phyloP scores from a whole-genome alignment of 2,797 vertebrate species.

The Ceyx erithaca region DNA sequence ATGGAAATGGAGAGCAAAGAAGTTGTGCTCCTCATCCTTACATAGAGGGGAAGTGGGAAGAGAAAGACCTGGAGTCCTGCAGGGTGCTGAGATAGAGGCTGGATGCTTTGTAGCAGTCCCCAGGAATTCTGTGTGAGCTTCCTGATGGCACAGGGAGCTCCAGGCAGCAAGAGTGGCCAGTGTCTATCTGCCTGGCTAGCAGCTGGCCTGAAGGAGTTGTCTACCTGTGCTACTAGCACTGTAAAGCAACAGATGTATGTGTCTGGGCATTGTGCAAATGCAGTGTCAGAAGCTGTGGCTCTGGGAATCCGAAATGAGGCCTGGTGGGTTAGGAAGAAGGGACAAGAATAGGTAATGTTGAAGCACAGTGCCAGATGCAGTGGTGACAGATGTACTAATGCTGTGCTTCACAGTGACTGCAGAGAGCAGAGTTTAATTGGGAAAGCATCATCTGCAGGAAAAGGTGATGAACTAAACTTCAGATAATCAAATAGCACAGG shows the following conservation, averaged over 20 bases:
- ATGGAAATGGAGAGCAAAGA: neutral
- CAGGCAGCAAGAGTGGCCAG: neutral
- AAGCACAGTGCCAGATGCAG: neutral
- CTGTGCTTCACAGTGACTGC: neutral
- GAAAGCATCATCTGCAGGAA: neutral
- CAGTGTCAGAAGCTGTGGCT: neutral
- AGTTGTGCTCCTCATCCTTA: neutral
- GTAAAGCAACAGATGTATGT: neutral
- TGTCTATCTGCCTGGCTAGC: neutral
- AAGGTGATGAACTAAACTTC: neutral
- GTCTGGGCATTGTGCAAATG: neutral
- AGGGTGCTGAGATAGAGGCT: neutral
- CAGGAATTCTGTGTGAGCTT: neutral
- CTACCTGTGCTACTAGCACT: neutral
- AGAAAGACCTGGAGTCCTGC: neutral
- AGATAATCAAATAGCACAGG: neutral
- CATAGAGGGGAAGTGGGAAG: neutral
- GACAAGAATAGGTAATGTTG: neutral
- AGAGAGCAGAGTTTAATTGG: neutral
- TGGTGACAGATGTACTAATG: neutral
- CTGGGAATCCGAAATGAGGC: neutral
- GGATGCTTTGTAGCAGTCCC: neutral
- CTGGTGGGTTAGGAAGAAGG: neutral
- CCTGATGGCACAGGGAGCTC: neutral
- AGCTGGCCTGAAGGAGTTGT: neutral